Base-by-base conservation (phyloP, 2,888 invertebrate genomes). In the Drosophila mettleri region DNA sequence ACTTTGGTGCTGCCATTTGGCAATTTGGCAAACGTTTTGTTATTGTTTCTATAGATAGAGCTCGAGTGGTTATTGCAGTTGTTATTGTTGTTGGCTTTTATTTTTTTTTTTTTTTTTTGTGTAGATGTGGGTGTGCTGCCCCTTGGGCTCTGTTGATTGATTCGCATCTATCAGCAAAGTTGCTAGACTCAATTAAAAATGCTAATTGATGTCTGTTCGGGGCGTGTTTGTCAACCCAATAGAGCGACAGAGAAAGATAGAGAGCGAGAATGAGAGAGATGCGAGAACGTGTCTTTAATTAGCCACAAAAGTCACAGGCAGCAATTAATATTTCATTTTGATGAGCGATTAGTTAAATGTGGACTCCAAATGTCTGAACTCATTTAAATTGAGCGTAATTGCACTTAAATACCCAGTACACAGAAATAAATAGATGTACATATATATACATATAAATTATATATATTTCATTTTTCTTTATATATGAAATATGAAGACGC, bases 101-200 rank as follows among this genome's bases (percentile, higher is more conserved):
- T 61, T 59, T 41, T 38, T 49, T 53, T 57, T 67, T 51, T 55
- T 61, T 59, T 41, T n/a, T 27, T 12, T 24, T n/a, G 2, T 34
- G 49, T n/a, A 16, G 24, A 2, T 57, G 61, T 63, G 60, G 31
- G 43, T 49, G 38, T 38, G 52, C 10, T 36, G 22, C 20, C 33
- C 51, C 48, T 41, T 65, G 24, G 22, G n/a, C 41, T 20, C 14
- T 48, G 31, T 66, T 76, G 80, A 82, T 87, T 61, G 88, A 82
- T 82, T 86, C 49, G 48, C 60, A 63, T 65, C 69, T 68, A 70
- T 70, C 52, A 54, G 65, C 54, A 65, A 64, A 70, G 45, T 71
- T 71, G 39, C 54, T 62, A 53, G 22, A 62, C 69, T 80, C 81
- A 74, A 80, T 80, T 78, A 80, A 74, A 78, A 74, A 67, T 78